A percentile compares a stretch with the other conserved stretches of the same genome.
phyloP scores from a whole-genome alignment of 2,888 invertebrate genomes.

The Watsonalla cultraria region DNA sequence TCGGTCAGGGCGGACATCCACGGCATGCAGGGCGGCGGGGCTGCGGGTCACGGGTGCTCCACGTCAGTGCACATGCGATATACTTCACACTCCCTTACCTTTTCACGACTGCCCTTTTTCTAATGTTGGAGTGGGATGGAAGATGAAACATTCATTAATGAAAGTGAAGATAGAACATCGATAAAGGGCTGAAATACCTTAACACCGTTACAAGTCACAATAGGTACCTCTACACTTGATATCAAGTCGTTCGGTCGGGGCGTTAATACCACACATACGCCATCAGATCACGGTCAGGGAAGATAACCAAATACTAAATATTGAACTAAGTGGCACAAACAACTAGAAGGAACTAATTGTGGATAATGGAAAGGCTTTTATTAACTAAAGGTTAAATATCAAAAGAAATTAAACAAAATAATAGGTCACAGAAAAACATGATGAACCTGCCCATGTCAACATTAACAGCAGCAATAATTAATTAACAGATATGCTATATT shows the following conservation, averaged over 20 bases:
- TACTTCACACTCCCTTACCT: slow-evolving; percentile 82
- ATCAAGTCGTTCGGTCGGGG: neutral
- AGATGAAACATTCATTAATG: slow-evolving; percentile 78
- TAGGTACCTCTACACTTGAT: slow-evolving; percentile 7
- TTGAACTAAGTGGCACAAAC: neutral
- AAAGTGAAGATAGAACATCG: slow-evolving; percentile 57
- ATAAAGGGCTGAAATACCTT: slow-evolving; percentile 31
- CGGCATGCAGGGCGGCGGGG: slow-evolving; percentile 47
- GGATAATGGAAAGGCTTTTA: neutral
- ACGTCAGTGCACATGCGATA: slow-evolving; percentile 66
- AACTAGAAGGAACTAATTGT: neutral
- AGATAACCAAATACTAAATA: neutral
- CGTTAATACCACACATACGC: neutral
- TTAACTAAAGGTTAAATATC: neutral
- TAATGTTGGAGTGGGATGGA: slow-evolving; percentile 79
- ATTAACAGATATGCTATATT: too few relatives aligned
- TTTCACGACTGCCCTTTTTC: slow-evolving; percentile 93
- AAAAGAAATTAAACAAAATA: neutral
- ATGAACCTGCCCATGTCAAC: neutral
- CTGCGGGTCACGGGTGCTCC: slow-evolving; percentile 49
- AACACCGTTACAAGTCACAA: slow-evolving; percentile 16
- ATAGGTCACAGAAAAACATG: neutral
- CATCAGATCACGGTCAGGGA: neutral
- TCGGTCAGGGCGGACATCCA: slow-evolving; percentile 35
- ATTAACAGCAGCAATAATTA: too few relatives aligned